Evolutionary conservation across 2,888 invertebrate species (phyloP), one percentile per base, ranked within the genome.

Genomic region (Ochropacha duplaris): DNA sequence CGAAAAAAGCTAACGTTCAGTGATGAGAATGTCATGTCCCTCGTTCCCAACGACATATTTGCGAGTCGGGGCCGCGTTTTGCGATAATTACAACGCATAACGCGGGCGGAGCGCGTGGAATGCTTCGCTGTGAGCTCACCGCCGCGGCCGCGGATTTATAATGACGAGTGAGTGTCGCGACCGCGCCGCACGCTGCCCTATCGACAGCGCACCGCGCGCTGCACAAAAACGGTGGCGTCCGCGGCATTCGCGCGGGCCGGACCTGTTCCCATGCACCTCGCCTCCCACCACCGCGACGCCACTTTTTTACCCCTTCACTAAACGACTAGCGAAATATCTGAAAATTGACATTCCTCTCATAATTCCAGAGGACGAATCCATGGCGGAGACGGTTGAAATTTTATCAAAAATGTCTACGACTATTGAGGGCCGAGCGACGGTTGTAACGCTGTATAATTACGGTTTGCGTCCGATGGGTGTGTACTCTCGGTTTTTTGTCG

Each of bases 11-110:
- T 67, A 84, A 73, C 87, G 83, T 87, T 91, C 81, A 89, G 92
- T 92, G 92, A 92, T 92, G 92, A 92, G 92, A 92, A 92, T 90
- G 92, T 92, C 92, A 92, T 92, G 92, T 92, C 89, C 82, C 74
- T 84, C 86, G 90, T 88, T 90, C 86, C 84, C 90, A 81, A 91
- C 91, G 92, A 91, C 91, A 92, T 92, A 92, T 91, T 88, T 92
- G 88, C 88, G 90, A 89, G 88, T 86, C 84, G 86, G 81, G 85
- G 83, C 83, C 79, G 84, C 88, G 90, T 89, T 92, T 90, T 90
- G 90, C 84, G 88, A 90, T 91, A 92, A 92, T 92, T 92, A 90
- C 88, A 84, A 88, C 80, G 83, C 90, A 90, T 90, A 92, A 91
- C 91, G 91, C 90, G 84, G 73, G 72, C 72, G 87, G 87, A 78